Percentiles rank a stretch among this genome's conserved stretches.
Evolutionary conservation across 1,140 invertebrate species (phyloP).

Genomic region (Ceratina japonica): DNA sequence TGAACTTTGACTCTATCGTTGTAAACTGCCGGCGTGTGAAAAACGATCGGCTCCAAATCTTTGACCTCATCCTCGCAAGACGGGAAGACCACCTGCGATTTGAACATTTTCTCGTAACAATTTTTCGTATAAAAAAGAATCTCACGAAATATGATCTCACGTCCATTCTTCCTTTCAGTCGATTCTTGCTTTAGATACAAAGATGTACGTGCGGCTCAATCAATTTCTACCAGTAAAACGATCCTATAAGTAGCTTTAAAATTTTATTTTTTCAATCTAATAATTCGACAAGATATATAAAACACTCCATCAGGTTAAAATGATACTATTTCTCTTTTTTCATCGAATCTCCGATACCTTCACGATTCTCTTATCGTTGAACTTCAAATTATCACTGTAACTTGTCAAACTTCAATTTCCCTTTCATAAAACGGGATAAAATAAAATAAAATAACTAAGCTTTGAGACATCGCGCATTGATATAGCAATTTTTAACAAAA

Average conservation of each 20-base stretch:
- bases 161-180: conserved; percentile 16
- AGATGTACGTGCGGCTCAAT: not conserved
- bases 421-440: too few species aligned
- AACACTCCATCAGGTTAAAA: too few species aligned
- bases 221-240: too few species aligned
- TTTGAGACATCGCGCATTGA: too few species aligned
- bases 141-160: conserved; percentile 21
- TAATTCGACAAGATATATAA: too few species aligned
- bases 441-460: too few species aligned
- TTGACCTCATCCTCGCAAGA: conserved; percentile 33
- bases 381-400: too few species aligned
- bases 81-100: conserved; percentile 49
- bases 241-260: too few species aligned
- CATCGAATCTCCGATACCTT: not conserved
- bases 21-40: conserved; percentile 46
- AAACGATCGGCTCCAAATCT: conserved; percentile 36
- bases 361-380: not conserved
- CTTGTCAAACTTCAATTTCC: too few species aligned
- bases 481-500: too few species aligned
- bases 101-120: not conserved
- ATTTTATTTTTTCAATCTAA: too few species aligned
- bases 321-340: not conserved
- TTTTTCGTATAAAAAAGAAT: not conserved
- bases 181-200: not conserved
- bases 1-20: conserved; percentile 66